Evolutionary conservation across 2,888 invertebrate genomes (phyloP).

Genomic region (Hermaeophaga mercurialis): DNA sequence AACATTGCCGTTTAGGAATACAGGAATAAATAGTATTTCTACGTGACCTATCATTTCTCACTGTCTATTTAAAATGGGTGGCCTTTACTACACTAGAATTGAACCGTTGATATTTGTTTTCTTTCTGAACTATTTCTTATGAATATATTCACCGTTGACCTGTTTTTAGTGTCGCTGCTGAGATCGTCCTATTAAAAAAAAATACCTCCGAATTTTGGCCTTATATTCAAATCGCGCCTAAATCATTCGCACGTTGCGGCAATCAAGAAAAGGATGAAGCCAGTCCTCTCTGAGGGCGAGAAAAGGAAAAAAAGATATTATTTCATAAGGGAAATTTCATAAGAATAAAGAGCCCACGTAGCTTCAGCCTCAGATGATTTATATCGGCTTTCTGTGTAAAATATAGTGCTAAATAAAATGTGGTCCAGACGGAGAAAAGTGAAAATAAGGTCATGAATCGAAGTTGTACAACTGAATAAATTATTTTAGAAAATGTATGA

Average conservation of each 20-base stretch:
- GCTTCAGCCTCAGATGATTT: constrained; percentile 13
- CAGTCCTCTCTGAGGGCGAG: background rate
- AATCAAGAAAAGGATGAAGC: background rate
- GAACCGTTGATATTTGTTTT: too few species aligned
- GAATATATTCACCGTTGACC: too few species aligned
- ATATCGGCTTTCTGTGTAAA: constrained; percentile 8
- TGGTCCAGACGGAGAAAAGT: background rate
- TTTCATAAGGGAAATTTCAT: constrained; percentile 15
- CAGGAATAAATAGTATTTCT: too few species aligned
- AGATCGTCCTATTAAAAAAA: background rate
- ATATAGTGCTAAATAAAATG: constrained; percentile 11
- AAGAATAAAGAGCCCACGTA: constrained; percentile 4
- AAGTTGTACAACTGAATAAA: too few species aligned
- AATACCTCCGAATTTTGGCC: background rate
- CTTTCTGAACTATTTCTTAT: too few species aligned
- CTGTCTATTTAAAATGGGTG: too few species aligned
- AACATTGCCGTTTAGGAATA: too few species aligned
- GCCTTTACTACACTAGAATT: too few species aligned
- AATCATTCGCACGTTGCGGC: constrained; percentile 6
- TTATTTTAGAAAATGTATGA: too few species aligned
- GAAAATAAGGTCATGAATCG: too few species aligned
- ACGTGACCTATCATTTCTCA: too few species aligned
- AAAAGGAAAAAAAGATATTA: constrained; percentile 4
- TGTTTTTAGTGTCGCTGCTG: too few species aligned
- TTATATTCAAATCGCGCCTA: constrained; percentile 10